Percentiles rank a stretch among this genome's conserved stretches.
Evolutionary conservation across 1,140 invertebrate genomes (phyloP).

Genomic region (Dendroctonus valens): DNA sequence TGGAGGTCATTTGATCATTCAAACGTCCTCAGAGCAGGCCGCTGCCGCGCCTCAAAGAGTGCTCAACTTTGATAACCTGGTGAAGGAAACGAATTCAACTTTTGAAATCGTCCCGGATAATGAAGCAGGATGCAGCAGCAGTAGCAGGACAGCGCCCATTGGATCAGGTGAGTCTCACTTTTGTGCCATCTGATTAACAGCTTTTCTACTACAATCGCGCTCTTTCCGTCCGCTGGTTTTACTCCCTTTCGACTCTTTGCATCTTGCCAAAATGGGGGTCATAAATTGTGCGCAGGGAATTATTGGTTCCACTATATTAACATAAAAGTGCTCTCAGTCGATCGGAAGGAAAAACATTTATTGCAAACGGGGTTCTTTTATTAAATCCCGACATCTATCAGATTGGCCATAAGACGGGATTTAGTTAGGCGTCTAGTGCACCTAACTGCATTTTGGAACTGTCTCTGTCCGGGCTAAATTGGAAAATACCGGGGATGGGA

Average conservation of each 20-base stretch:
- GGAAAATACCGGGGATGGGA: slow-evolving; percentile 15
- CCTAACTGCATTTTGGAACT: slow-evolving; percentile 35
- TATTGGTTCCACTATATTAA: slow-evolving; percentile 35
- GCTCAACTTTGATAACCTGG: slow-evolving; percentile 32
- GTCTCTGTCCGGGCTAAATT: slow-evolving; percentile 26
- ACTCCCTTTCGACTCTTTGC: slow-evolving; percentile 4
- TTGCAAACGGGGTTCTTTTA: slow-evolving; percentile 42
- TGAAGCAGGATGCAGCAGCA: slow-evolving; percentile 36
- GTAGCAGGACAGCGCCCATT: slow-evolving; percentile 40
- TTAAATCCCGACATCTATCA: slow-evolving; percentile 47
- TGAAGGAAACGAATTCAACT: slow-evolving; percentile 40
- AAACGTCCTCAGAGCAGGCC: slow-evolving; percentile 41
- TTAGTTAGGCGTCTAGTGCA: slow-evolving; percentile 40
- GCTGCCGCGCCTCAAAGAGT: slow-evolving; percentile 24
- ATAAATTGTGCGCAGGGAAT: slow-evolving; percentile 29
- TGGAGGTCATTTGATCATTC: slow-evolving; percentile 47
- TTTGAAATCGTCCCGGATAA: slow-evolving; percentile 42
- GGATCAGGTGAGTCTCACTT: slow-evolving; percentile 43
- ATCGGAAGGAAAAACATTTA: slow-evolving; percentile 41
- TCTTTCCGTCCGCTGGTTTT: neutral
- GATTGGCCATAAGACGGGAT: slow-evolving; percentile 40
- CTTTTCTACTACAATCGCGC: no score
- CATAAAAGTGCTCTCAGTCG: slow-evolving; percentile 34
- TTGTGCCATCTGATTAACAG: neutral
- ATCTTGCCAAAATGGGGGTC: slow-evolving; percentile 25